Evolutionary conservation across 2,113 vertebrate species (phyloP).

Genomic region (Catagonus wagneri): DNA sequence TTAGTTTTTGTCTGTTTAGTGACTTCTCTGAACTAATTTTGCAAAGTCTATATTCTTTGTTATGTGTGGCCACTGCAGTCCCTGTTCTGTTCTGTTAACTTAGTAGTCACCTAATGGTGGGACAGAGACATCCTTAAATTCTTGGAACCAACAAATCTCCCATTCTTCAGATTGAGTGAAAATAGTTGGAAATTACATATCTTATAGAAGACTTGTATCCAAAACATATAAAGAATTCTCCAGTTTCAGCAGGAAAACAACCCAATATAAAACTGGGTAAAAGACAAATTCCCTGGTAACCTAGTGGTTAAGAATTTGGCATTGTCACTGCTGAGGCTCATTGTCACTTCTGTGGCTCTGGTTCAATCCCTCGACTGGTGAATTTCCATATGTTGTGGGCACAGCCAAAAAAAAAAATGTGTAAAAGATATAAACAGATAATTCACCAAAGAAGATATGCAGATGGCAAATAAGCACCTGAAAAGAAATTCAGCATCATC

Average conservation of each 20-base stretch:
- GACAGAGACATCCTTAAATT: background rate
- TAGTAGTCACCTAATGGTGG: background rate
- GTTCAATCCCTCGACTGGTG: no score
- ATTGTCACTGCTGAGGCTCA: no score
- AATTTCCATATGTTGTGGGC: no score
- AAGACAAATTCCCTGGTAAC: background rate
- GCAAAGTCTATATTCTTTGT: background rate
- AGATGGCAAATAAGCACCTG: background rate
- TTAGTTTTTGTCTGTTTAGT: background rate
- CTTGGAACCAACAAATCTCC: background rate
- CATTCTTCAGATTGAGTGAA: background rate
- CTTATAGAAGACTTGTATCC: background rate
- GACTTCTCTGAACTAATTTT: background rate
- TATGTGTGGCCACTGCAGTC: background rate
- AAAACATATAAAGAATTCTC: background rate
- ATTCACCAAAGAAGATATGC: background rate
- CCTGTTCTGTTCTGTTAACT: background rate
- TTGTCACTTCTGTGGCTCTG: no score
- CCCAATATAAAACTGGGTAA: background rate
- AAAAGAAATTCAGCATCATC: background rate
- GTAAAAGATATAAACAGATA: background rate
- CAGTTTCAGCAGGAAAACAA: background rate
- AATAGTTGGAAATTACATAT: background rate
- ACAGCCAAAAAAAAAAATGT: no score
- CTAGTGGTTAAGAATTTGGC: no score